These are phyloP conservation scores for Euborellia annulipes DNA, from an alignment of 1,140 invertebrate genomes.

Conservation along the genomic window DNA sequence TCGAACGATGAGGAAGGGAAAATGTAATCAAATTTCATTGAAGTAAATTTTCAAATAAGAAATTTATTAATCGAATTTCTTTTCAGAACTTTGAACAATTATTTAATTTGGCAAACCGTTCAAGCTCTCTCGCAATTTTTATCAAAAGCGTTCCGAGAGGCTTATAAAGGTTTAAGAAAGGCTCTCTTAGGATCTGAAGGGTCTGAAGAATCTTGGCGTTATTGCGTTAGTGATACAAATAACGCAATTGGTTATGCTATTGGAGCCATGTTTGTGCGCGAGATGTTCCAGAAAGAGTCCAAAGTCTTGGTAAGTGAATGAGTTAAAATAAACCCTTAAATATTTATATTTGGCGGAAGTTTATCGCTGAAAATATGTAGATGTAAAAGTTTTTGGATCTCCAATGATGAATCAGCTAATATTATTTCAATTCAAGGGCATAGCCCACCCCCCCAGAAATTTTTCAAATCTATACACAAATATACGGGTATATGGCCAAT, in stretches of 20 bases:
- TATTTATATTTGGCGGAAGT: too few species aligned
- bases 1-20: slow-evolving; percentile 51
- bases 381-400: too few species aligned
- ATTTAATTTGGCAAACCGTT: slow-evolving; percentile 86
- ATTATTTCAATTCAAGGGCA: too few species aligned
- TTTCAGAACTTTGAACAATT: slow-evolving; percentile 73
- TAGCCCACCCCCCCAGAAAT: too few species aligned
- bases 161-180: slow-evolving; percentile 76
- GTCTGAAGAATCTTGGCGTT: slow-evolving; percentile 71
- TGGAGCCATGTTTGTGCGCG: slow-evolving; percentile 87
- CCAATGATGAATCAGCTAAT: too few species aligned
- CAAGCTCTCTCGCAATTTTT: slow-evolving; percentile 62
- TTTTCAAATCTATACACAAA: too few species aligned
- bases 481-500: too few species aligned
- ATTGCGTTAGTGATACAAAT: slow-evolving; percentile 85
- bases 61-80: background rate
- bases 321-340: too few species aligned
- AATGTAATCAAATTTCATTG: slow-evolving; percentile 42
- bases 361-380: too few species aligned
- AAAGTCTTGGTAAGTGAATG: slow-evolving; percentile 42
- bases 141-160: slow-evolving; percentile 80
- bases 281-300: slow-evolving; percentile 66
- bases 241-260: slow-evolving; percentile 84
- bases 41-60: slow-evolving; percentile 16
- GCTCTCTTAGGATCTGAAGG: slow-evolving; percentile 76